Evolutionary conservation across 2,888 invertebrate genomes (phyloP).

Genomic region (Sericinus montela): DNA sequence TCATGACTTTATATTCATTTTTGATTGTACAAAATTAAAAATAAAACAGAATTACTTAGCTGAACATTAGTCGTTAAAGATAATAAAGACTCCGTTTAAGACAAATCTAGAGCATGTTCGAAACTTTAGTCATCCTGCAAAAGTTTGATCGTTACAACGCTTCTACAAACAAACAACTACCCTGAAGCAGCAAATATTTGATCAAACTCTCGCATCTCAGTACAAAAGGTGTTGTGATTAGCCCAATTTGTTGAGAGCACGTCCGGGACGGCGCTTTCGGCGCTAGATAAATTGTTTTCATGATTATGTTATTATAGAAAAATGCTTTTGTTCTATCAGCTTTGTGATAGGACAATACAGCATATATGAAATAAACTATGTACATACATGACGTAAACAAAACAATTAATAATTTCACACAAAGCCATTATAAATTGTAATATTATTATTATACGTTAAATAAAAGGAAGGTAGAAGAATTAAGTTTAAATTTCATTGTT

Average conservation of each 20-base stretch:
- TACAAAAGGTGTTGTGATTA: slow-evolving; percentile 56
- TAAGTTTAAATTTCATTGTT: too few species aligned
- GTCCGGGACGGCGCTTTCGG: slow-evolving; percentile 29
- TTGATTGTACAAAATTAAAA: too few species aligned
- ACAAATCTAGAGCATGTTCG: slow-evolving; percentile 24
- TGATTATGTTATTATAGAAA: slow-evolving; percentile 32
- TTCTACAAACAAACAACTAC: slow-evolving; percentile 22
- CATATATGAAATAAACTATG: too few species aligned
- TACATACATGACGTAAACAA: too few species aligned
- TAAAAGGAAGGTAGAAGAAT: too few species aligned
- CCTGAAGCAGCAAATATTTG: slow-evolving; percentile 57
- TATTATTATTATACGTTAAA: too few species aligned
- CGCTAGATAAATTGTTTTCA: slow-evolving; percentile 32
- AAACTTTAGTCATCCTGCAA: slow-evolving; percentile 18
- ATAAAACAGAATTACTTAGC: too few species aligned
- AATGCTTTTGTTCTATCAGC: slow-evolving; percentile 22
- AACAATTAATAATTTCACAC: too few species aligned
- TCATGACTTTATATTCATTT: too few species aligned
- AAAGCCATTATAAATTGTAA: too few species aligned
- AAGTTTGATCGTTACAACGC: slow-evolving; percentile 30
- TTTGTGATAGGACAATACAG: slow-evolving; percentile 9
- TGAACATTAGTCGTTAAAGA: neutral
- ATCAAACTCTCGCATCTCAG: slow-evolving; percentile 40
- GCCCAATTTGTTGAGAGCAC: slow-evolving; percentile 61
- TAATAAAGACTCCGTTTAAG: slow-evolving; percentile 19